Base-by-base conservation (phyloP, 2,113 vertebrate species). In the Plectropomus leopardus region DNA sequence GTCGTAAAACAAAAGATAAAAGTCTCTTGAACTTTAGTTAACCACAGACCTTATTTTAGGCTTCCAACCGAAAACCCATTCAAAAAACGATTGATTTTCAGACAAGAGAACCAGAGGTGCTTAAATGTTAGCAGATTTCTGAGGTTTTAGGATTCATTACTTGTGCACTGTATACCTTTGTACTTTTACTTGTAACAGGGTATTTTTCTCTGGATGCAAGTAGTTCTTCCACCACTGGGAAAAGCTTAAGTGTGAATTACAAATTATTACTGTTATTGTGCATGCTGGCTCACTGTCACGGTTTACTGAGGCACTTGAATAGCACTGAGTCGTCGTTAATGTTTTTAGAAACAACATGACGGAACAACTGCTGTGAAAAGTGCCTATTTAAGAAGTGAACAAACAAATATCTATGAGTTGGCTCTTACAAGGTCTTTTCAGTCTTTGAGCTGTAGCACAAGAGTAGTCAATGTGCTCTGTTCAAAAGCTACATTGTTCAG, bases 401-500 rank as follows among this genome's bases (percentile, higher is more conserved):
- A 77, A 77, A 80, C 61, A 82, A 76, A 53, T 64, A 50, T 47
- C 51, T 44, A 26, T 24, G 19, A n/a, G 47, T 24, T 17, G n/a
- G 57, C 45, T 63, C 70, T 68, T 50, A 36, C 40, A 28, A 69
- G 40, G 47, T 69, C 34, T 57, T 53, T 48, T 64, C 47, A 70
- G 42, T 60, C 45, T 58, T 4, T 19, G 4, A 63, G 67, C 26
- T 40, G 32, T 2, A 34, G 28, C 45, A 26, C 30, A 19, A 32
- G 30, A 48, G 15, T 32, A 32, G 68, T 75, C 23, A 63, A 71
- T 28, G 32, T 47, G 23, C 65, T 71, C 74, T 40, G 21, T 21
- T 78, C 60, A 67, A 21, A 17, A 76, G 61, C 59, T 78, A 47
- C 57, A 82, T 57, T 72, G 54, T 69, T 47, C 23, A 23, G 60